Evolutionary conservation across 1,140 invertebrate species (phyloP), one percentile per base, ranked within the genome.

Genomic region (Drosophila neocordata): DNA sequence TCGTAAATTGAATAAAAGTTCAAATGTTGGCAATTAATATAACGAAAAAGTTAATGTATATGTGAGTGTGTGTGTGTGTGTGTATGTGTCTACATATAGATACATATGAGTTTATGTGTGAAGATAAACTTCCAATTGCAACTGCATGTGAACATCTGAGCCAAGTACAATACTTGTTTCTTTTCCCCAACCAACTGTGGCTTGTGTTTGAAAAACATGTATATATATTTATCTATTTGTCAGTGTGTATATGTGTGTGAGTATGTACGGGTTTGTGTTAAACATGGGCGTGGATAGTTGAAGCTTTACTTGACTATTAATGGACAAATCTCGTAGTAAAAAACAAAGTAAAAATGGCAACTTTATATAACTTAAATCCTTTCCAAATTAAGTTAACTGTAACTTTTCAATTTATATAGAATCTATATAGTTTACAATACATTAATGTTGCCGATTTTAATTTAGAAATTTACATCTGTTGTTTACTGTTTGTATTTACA

Each of bases 1-100:
- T 87, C 82, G 82, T 85, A 85, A 85, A 85, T 85, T 87, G 82
- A 85, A 85, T 87, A 87, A 87, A 85, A 87, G 82, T 85, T 85
- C 82, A 85, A 85, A 87, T 85, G 82, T 82, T 87, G 63, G 82
- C 82, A 85, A 85, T 85, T 85, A 85, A 85, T 85, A 85, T 78
- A 81, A 74, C 78, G 74, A 87, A 85, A 85, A 85, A 87, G 74
- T 85, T 85, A 87, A 85, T 85, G 66, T 68, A 66, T 63, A 56
- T 31, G 27, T 53, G 20, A 18, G 65, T 27, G n/a, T 58, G 20
- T 31, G 20, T 41, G 34, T 64, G 34, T 34, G 9, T 41, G 53
- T 58, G 13, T n/a, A 24, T 27, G 9, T 51, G 20, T 63, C 20
- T 41, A 31, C 7, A 31, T 7, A 31, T 7, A 31, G 3, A 6